phyloP scores from a whole-genome alignment of 2,113 vertebrate species.

The Phoenicopterus ruber region DNA sequence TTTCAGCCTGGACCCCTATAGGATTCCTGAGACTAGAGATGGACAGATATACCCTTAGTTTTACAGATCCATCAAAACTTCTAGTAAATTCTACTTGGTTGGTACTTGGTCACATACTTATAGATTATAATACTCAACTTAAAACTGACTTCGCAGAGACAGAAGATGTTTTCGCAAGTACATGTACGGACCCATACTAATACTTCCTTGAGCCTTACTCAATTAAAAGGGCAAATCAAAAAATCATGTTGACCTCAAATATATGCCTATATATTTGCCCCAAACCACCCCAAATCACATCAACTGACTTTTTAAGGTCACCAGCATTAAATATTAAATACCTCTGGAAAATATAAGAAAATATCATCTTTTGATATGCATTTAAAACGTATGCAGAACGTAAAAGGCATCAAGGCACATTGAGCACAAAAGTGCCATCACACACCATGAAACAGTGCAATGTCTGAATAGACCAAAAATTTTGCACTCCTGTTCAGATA shows the following conservation, averaged over 20 bases:
- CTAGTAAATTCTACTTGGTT: neutral
- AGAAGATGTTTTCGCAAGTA: neutral
- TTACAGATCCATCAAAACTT: neutral
- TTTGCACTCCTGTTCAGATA: neutral
- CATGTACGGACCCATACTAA: neutral
- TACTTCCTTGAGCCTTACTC: neutral
- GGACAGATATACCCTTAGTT: neutral
- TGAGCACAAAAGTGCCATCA: neutral
- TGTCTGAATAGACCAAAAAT: neutral
- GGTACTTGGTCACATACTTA: neutral
- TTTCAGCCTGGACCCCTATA: neutral
- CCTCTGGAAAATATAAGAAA: neutral
- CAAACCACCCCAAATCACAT: neutral
- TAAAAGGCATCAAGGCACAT: neutral
- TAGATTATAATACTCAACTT: neutral
- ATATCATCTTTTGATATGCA: neutral
- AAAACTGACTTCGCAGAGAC: neutral
- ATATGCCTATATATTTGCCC: neutral
- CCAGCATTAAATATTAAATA: neutral
- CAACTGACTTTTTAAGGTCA: neutral
- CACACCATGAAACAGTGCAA: neutral
- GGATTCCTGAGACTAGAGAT: neutral
- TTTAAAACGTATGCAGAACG: neutral
- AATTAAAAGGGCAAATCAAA: neutral
- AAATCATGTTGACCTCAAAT: neutral